A percentile compares a stretch with the other conserved stretches of the same genome.
Evolutionary conservation across 1,140 invertebrate species (phyloP).

Genomic region (Temnothorax nylanderi): DNA sequence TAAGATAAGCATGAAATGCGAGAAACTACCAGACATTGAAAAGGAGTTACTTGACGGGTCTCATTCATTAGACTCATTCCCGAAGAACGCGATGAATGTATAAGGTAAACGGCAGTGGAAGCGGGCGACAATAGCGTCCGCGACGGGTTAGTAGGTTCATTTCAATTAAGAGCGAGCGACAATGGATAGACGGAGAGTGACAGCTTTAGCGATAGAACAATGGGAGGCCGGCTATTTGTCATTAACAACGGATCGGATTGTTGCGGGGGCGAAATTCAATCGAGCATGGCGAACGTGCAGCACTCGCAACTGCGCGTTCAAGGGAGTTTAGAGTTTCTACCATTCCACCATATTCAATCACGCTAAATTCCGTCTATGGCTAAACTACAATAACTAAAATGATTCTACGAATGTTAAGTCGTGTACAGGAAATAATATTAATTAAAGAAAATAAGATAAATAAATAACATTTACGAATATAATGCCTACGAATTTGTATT

Average conservation of each 20-base stretch:
- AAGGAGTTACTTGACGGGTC: not conserved
- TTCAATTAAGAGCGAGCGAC: conserved; percentile 54
- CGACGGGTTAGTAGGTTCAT: conserved; percentile 50
- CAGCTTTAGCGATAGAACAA: conserved; percentile 53
- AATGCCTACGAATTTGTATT: not conserved
- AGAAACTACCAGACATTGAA: not conserved
- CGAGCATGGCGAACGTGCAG: conserved; percentile 50
- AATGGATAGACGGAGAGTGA: conserved; percentile 57
- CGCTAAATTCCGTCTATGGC: conserved; percentile 2
- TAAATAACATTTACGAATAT: not conserved
- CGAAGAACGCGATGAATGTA: conserved; percentile 21
- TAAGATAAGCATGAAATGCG: not conserved
- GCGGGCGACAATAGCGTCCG: conserved; percentile 13
- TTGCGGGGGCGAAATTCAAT: conserved; percentile 62
- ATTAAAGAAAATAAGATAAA: not conserved
- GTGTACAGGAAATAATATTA: no score
- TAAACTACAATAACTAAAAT: not conserved
- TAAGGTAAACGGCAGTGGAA: conserved; percentile 39
- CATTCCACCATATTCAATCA: conserved; percentile 27
- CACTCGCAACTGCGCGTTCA: conserved; percentile 11
- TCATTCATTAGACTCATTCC: conserved; percentile 9
- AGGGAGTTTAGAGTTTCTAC: conserved; percentile 29
- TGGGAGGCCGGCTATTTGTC: conserved; percentile 53
- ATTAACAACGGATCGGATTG: conserved; percentile 59
- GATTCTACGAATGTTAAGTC: not conserved